Conservation (phyloP, 2,113 vertebrate species). For the Coturnix japonica region DNA sequence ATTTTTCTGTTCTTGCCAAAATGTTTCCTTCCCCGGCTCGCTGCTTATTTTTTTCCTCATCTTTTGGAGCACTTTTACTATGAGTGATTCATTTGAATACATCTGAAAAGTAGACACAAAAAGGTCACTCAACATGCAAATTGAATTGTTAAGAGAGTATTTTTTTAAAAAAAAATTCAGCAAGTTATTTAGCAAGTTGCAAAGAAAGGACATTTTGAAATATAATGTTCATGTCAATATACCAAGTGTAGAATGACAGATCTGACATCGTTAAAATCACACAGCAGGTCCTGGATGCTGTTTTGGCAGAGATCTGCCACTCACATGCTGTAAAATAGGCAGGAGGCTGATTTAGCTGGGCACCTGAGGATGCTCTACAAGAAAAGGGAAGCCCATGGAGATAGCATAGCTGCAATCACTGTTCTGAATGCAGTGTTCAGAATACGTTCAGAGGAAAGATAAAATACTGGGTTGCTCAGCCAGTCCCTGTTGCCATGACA, state of each 20-base stretch:
- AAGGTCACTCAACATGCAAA: background rate
- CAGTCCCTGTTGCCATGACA: constrained; percentile 51
- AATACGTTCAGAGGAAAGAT: constrained; percentile 44
- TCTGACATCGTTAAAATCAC: background rate
- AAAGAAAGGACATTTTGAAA: background rate
- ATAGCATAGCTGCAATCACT: constrained; percentile 18
- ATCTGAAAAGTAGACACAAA: background rate
- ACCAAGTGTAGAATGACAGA: background rate
- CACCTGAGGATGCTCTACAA: background rate
- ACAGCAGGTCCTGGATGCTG: background rate
- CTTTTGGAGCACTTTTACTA: background rate
- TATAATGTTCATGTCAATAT: accelerated
- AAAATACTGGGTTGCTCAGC: constrained; percentile 29
- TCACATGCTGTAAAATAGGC: background rate
- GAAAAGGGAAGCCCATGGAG: background rate
- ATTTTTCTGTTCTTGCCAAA: background rate
- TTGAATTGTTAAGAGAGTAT: background rate
- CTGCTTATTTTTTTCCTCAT: background rate
- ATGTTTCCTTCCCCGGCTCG: background rate
- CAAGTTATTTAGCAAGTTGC: background rate
- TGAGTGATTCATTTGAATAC: background rate
- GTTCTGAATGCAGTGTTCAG: accelerated
- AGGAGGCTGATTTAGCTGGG: constrained; percentile 1
- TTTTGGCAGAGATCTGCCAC: constrained; percentile 12
- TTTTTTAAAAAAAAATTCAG: background rate